These are phyloP conservation scores for Zele albiditarsus DNA, from an alignment of 2,888 invertebrate species.

Conservation along the genomic window DNA sequence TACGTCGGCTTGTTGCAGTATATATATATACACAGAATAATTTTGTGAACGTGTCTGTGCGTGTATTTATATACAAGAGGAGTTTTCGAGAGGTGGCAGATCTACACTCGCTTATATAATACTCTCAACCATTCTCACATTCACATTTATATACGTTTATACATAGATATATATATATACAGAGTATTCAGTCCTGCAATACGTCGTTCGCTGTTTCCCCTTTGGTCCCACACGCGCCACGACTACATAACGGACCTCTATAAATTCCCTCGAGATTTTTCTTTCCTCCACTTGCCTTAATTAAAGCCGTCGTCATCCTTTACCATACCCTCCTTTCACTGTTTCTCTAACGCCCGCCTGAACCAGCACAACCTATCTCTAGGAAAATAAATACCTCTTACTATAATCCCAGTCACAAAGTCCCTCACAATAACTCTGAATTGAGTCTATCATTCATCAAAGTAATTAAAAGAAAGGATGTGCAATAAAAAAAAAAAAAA, in stretches of 20 bases:
- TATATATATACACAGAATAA: slow-evolving; percentile 22
- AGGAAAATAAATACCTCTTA: slow-evolving; percentile 38
- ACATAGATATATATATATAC: neutral
- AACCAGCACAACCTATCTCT: slow-evolving; percentile 53
- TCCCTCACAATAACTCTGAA: neutral
- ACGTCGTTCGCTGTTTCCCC: slow-evolving; percentile 37
- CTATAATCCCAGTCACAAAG: neutral
- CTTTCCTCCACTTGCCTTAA: slow-evolving; percentile 72
- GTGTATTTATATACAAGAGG: slow-evolving; percentile 26
- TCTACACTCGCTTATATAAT: slow-evolving; percentile 28
- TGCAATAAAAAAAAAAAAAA: neutral
- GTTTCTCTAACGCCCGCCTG: slow-evolving; percentile 57
- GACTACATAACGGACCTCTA: slow-evolving; percentile 62
- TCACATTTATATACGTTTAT: neutral
- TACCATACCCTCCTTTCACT: slow-evolving; percentile 52
- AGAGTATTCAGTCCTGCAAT: neutral
- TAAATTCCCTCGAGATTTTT: slow-evolving; percentile 72
- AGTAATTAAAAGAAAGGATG: neutral
- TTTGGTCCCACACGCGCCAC: slow-evolving; percentile 29
- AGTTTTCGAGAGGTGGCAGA: slow-evolving; percentile 34
- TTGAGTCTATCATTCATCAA: neutral
- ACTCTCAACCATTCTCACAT: neutral
- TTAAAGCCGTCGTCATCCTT: slow-evolving; percentile 68
- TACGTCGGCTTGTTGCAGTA: slow-evolving; percentile 43
- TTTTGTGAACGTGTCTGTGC: slow-evolving; percentile 41